Evolutionary conservation across 2,113 vertebrate species (phyloP).

Genomic region (Ammodytes dubius): DNA sequence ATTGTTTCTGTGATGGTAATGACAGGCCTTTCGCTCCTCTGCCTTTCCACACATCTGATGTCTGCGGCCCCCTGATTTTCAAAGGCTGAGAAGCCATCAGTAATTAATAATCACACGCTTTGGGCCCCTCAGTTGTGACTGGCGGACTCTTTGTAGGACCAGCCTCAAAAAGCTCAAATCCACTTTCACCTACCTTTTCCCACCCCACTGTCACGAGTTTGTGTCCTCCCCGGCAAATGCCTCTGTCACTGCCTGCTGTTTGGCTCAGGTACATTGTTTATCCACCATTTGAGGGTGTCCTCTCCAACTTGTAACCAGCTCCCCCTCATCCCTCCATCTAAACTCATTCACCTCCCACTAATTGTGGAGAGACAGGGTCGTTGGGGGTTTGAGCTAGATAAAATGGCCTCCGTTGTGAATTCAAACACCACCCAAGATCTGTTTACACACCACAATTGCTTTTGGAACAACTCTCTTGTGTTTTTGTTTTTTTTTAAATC

Average conservation of each 20-base stretch:
- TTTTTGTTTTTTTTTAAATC: slow-evolving; percentile 72
- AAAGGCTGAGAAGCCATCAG: slow-evolving; percentile 77
- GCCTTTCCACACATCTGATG: slow-evolving; percentile 74
- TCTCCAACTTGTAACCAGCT: slow-evolving; percentile 41
- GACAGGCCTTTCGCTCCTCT: slow-evolving; percentile 75
- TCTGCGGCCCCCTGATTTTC: slow-evolving; percentile 70
- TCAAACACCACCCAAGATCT: slow-evolving; percentile 36
- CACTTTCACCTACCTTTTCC: slow-evolving; percentile 59
- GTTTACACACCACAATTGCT: slow-evolving; percentile 68
- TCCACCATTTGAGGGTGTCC: slow-evolving; percentile 43
- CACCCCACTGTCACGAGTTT: slow-evolving; percentile 18
- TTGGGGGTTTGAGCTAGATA: slow-evolving; percentile 26
- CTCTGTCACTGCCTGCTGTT: slow-evolving; percentile 27
- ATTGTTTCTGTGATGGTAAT: slow-evolving; percentile 83
- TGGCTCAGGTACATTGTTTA: slow-evolving; percentile 62
- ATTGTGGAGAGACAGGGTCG: slow-evolving; percentile 46
- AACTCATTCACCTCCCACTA: slow-evolving; percentile 65
- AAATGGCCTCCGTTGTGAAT: slow-evolving; percentile 44
- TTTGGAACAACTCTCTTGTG: slow-evolving; percentile 58
- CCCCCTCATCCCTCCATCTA: slow-evolving; percentile 43
- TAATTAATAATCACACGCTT: slow-evolving; percentile 80
- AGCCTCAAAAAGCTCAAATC: slow-evolving; percentile 51
- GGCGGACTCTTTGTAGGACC: slow-evolving; percentile 66
- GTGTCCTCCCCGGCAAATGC: slow-evolving; percentile 17
- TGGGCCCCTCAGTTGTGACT: slow-evolving; percentile 67